Conservation (phyloP, 2,888 invertebrate species). For the Invenusta paracnida region DNA sequence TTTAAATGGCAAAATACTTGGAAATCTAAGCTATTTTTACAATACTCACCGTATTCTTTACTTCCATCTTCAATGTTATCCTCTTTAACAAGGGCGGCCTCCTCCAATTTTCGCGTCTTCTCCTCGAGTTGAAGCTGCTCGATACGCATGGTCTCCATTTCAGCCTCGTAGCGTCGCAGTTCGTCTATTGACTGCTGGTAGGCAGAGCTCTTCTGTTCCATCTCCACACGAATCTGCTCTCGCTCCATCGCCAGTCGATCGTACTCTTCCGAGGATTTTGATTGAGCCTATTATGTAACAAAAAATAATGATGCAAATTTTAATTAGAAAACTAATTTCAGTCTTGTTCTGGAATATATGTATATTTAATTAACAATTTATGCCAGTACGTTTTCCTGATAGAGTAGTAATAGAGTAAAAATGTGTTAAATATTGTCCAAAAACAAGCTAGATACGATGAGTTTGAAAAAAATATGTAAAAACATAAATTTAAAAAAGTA, state of each 20-base stretch:
- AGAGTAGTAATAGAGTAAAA: too few relatives aligned
- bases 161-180: conserved; percentile 18
- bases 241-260: conserved; percentile 5
- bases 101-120: conserved; percentile 36
- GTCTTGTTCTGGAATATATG: too few relatives aligned
- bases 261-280: background rate
- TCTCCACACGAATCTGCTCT: background rate
- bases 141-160: conserved; percentile 25
- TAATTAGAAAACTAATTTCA: too few relatives aligned
- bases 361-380: too few relatives aligned
- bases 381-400: too few relatives aligned
- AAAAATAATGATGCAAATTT: too few relatives aligned
- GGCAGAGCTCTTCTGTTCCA: background rate
- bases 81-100: conserved; percentile 30
- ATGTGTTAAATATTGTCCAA: too few relatives aligned
- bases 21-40: background rate
- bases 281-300: background rate
- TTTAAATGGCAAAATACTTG: background rate
- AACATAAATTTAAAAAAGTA: too few relatives aligned
- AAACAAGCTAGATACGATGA: too few relatives aligned
- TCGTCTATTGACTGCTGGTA: background rate
- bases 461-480: too few relatives aligned
- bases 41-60: background rate
- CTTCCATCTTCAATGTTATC: conserved; percentile 31
- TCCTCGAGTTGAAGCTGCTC: conserved; percentile 28